Evolutionary conservation across 64 coral and sea anemone genomes (phyloP), one percentile per base, ranked within the genome.

Genomic region (Actinia equina): DNA sequence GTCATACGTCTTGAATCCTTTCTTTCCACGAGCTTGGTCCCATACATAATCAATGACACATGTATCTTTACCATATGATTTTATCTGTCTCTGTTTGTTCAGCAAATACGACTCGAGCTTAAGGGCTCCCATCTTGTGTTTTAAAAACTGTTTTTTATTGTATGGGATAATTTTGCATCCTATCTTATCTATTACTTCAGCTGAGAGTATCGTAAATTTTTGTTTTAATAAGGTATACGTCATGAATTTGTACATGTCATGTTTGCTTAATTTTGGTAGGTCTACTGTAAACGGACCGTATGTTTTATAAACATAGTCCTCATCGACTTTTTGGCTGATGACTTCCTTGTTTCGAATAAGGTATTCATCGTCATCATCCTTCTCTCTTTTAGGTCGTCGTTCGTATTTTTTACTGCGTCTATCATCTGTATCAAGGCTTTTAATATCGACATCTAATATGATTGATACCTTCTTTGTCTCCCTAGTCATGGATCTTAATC

Each of bases 41-140:
- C 90, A 92, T 25, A 91, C 58, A 52, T 86, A 87, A 17, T 91
- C 83, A 0, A 91, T 19, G 1, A 85, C 89, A 26, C 89, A 90
- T 5, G 89, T 85, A 16, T 84, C 52, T 10, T 22, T 7, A 42
- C 89, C 83, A 86, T 86, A 71, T 0, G 4, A n/a, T 63, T 91
- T 86, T 1, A 91, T 87, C 12, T 51, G 71, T 87, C 76, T 60
- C 63, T 87, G 89, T 67, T 91, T 86, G 52, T 64, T 63, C 5
- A 91, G 45, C 1, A 91, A 27, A 41, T 86, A 87, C 30, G 77
- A 83, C 44, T 87, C 85, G 0, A 92, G n/a, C 84, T 83, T 92
- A 3, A 92, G 13, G 0, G 9, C 3, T 14, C 85, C 77, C 79
- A 92, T 92, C 10, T 83, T 53, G 20, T 92, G 85, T 19, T 92